Evolutionary conservation across 2,113 vertebrate genomes (phyloP), one percentile per base, ranked within the genome.

Genomic region (Poecile atricapillus): DNA sequence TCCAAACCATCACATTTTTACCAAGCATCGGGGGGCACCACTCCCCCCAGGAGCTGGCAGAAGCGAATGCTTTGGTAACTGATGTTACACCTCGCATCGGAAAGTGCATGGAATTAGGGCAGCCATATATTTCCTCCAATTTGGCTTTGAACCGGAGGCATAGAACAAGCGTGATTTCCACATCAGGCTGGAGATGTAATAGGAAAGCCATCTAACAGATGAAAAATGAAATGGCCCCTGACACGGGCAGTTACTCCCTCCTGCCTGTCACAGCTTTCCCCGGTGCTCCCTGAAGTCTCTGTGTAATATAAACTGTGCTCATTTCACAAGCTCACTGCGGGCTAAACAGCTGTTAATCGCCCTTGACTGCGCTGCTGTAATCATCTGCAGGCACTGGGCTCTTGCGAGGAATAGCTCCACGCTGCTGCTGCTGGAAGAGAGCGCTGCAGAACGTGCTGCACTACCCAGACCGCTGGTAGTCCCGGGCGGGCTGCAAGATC

Each of bases 191-290:
- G 79, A 94, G 76, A 50, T 53, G 39, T 63, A 93, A 88, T 75
- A 83, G 79, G 58, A 83, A 95, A 96, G 44, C 55, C 47, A 84
- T 70, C 88, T 75, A 88, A 60, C 41, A 94, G 85, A 87, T 95
- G 82, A 95, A 83, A 96, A 96, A 93, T 67, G 20, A 87, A 88
- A 81, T 30, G 60, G 65, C 52, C 75, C 44, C 71, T 77, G 65
- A 90, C 83, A 87, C 6, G 50, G 44, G 37, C 87, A 86, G 75
- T 85, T 92, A 86, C 58, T 91, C 39, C 70, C 47, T 78, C 37
- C 71, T 90, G 87, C 79, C 83, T 85, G 59, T 44, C 52, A 33
- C 80, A 78, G 88, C 64, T 58, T 84, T 93, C 49, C n/a, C 55
- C 44, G 4, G 44, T 58, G 55, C 49, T 90, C 56, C 47, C 76